Base-by-base conservation (phyloP, 2,797 vertebrate genomes). In the Dendrocincla fuliginosa region DNA sequence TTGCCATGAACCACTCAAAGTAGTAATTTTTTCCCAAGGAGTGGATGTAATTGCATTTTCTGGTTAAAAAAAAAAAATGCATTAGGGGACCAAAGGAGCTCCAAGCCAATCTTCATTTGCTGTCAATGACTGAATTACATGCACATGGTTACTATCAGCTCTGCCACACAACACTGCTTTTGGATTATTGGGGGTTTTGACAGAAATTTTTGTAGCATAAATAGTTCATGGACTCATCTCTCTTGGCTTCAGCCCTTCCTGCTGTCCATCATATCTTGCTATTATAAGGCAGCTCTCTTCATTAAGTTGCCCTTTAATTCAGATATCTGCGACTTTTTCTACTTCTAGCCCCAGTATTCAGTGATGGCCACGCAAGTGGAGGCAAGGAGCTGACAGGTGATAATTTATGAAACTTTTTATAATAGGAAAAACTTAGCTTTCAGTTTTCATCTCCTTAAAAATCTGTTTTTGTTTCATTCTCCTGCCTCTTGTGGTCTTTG, bases 91-190 rank as follows among this genome's bases (percentile, higher is more conserved):
- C n/a, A 83, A 88, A 82, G 4, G 25, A 75, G 37, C 25, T 94
- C 39, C 46, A 44, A 76, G 37, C 12, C 0, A 1, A 30, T 37
- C 63, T 76, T 67, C 18, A 16, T 61, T 53, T 53, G 50, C 50
- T 87, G 56, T 55, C 55, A 65, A 13, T 5, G 47, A 6, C 42
- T 6, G 13, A 65, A 69, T 76, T n/a, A 30, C 71, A 92, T 63
- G 52, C 52, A 18, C 6, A 3, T 1, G 4, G 68, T 8, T 80
- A 41, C 49, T 49, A 19, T 60, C 60, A 84, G 52, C 52, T 91
- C 18, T 1, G 4, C 32, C 5, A 14, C 59, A 42, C 30, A 73
- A 19, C 0, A 0, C 18, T 56, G 30, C 11, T 17, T 83, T 74
- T 57, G 64, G 47, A 16, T 76, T 82, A n/a, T 39, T 39, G 27